phyloP scores from a whole-genome alignment of 2,113 vertebrate species.

The Ondatra zibethicus region DNA sequence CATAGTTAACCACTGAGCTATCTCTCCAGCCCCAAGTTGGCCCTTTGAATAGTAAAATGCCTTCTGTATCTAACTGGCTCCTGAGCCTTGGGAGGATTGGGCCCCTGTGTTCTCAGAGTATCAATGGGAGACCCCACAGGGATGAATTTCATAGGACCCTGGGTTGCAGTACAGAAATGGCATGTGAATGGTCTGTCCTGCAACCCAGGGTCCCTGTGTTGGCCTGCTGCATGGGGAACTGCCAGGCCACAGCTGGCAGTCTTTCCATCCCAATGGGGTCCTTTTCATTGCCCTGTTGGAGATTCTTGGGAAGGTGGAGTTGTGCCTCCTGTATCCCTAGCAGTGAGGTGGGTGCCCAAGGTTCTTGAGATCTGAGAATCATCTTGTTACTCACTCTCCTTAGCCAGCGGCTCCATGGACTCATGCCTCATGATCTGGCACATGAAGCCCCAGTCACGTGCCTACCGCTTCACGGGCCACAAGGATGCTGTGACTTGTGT shows the following conservation, averaged over 20 bases:
- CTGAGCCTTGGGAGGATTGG: not conserved
- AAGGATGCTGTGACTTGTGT: constrained; percentile 93
- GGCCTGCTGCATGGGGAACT: not conserved
- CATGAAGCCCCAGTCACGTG: constrained; percentile 94
- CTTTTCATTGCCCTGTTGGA: not conserved
- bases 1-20: not conserved
- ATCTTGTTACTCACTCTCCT: not conserved
- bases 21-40: not conserved
- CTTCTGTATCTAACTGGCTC: not conserved
- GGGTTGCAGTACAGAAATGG: not conserved
- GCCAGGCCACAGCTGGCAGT: not conserved
- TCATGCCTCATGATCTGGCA: constrained; percentile 97
- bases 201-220: not conserved
- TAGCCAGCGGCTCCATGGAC: constrained; percentile 97
- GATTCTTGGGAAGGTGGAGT: not conserved
- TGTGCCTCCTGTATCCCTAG: not conserved
- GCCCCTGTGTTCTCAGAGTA: not conserved
- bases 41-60: not conserved
- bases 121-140: not conserved
- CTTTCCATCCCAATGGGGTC: not conserved
- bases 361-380: not conserved
- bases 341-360: not conserved
- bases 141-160: not conserved
- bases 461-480: constrained; percentile 95
- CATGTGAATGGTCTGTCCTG: not conserved